Percentiles rank a stretch among this genome's conserved stretches.
Conservation (phyloP, 1,140 invertebrate genomes). For the Calliopsis andreniformis region DNA sequence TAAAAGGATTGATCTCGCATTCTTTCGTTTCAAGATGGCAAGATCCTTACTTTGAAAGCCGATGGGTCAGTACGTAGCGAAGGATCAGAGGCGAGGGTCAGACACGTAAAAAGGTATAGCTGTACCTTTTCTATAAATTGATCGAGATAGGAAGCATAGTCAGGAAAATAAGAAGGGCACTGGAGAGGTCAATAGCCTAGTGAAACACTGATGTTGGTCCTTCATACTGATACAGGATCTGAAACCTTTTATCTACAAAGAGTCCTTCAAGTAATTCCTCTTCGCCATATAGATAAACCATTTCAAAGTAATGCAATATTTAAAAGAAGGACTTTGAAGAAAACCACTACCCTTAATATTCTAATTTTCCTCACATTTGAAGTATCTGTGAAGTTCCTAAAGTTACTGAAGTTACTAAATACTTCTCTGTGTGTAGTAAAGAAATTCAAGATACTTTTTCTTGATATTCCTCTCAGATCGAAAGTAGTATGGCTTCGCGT, state of each 20-base stretch:
- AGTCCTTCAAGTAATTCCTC: no score
- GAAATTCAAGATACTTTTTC: not conserved
- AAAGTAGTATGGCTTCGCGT: not conserved
- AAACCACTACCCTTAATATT: constrained; percentile 2
- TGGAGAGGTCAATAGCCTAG: not conserved
- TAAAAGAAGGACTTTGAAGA: no score
- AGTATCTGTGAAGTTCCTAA: no score
- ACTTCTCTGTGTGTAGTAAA: no score
- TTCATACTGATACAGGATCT: not conserved
- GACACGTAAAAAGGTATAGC: not conserved
- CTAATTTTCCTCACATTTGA: constrained; percentile 16
- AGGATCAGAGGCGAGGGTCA: not conserved
- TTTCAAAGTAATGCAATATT: no score
- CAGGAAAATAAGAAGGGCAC: not conserved
- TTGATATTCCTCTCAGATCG: not conserved
- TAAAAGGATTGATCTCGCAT: not conserved
- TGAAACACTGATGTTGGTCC: not conserved
- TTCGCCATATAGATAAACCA: no score
- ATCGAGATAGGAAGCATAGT: constrained; percentile 13
- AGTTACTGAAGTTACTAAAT: no score
- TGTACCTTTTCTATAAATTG: not conserved
- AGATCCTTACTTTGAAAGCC: no score
- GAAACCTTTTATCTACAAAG: not conserved
- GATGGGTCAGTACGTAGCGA: not conserved
- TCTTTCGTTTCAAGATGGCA: not conserved